Conservation (phyloP, 30 jellyfish, hydroid and myxozoan genomes). For the Hydractinia echinata region DNA sequence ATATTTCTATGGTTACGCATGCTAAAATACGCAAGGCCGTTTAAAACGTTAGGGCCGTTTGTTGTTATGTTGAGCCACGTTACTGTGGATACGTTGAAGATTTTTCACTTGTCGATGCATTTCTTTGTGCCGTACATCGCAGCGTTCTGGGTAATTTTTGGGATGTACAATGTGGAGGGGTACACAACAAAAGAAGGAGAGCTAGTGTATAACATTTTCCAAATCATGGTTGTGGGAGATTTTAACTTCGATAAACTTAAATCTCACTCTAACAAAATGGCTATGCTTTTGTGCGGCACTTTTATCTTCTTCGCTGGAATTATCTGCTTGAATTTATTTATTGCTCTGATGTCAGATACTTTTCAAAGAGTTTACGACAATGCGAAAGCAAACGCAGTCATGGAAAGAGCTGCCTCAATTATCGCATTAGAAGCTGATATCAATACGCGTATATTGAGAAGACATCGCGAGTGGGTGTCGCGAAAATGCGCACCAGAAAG, state of each 20-base stretch:
- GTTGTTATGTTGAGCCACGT: slow-evolving; percentile 86
- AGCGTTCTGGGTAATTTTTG: slow-evolving; percentile 86
- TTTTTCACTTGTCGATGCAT: slow-evolving; percentile 51
- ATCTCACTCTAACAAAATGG: slow-evolving; percentile 45
- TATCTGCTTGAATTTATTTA: slow-evolving; percentile 79
- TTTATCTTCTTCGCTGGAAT: slow-evolving; percentile 77
- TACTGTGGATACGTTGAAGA: slow-evolving; percentile 57
- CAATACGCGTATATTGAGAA: slow-evolving; percentile 38
- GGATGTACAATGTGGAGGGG: slow-evolving; percentile 55
- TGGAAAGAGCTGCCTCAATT: slow-evolving; percentile 87
- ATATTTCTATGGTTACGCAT: slow-evolving; percentile 79
- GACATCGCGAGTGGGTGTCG: slow-evolving; percentile 35
- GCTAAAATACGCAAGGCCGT: slow-evolving; percentile 88
- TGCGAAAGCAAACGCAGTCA: slow-evolving; percentile 88
- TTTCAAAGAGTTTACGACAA: slow-evolving; percentile 97
- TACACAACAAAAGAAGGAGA: slow-evolving; percentile 42
- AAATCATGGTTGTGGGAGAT: slow-evolving; percentile 81
- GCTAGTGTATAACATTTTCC: slow-evolving; percentile 68
- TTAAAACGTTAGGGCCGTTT: slow-evolving; percentile 80
- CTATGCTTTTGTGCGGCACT: slow-evolving; percentile 79
- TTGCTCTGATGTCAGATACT: slow-evolving; percentile 92
- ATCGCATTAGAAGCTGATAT: slow-evolving; percentile 49
- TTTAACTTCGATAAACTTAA: slow-evolving; percentile 55
- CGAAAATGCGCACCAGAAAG: slow-evolving; percentile 78
- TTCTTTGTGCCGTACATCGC: slow-evolving; percentile 92